phyloP scores from a whole-genome alignment of 2,797 vertebrate species.

The Chaenodraco wilsoni region DNA sequence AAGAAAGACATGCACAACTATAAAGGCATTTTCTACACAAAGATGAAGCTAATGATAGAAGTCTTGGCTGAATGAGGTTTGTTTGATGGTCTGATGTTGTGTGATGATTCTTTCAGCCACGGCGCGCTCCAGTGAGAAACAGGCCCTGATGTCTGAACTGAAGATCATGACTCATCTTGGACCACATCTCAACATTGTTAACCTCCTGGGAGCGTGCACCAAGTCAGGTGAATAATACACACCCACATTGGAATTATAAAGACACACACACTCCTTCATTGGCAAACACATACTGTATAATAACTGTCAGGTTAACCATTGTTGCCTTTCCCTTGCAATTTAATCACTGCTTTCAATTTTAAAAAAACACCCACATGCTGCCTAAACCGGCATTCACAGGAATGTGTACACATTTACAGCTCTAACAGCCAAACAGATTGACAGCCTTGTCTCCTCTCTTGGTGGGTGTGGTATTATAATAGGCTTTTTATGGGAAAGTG shows the following conservation, averaged over 20 bases:
- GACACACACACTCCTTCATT: neutral
- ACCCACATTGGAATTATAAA: neutral
- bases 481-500: slow-evolving; percentile 71
- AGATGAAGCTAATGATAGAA: neutral
- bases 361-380: slow-evolving; percentile 9
- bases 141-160: slow-evolving; percentile 98
- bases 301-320: slow-evolving; percentile 11
- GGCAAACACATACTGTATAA: neutral
- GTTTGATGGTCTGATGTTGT: slow-evolving; percentile 11
- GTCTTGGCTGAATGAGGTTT: neutral
- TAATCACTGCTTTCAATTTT: slow-evolving; percentile 33
- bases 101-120: slow-evolving; percentile 86
- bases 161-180: slow-evolving; percentile 99
- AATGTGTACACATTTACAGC: slow-evolving; percentile 17
- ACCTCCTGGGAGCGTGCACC: slow-evolving; percentile 96
- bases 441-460: slow-evolving; percentile 36
- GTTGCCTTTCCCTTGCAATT: slow-evolving; percentile 34
- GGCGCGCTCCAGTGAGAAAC: slow-evolving; percentile 97
- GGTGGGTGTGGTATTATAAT: slow-evolving; percentile 73
- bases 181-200: slow-evolving; percentile 98
- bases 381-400: neutral
- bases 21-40: neutral
- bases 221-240: slow-evolving; percentile 89
- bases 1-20: neutral
- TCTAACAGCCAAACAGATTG: slow-evolving; percentile 36